Conservation (phyloP, 35 echinoderm and acorn worm genomes). For the Diadema setosum region DNA sequence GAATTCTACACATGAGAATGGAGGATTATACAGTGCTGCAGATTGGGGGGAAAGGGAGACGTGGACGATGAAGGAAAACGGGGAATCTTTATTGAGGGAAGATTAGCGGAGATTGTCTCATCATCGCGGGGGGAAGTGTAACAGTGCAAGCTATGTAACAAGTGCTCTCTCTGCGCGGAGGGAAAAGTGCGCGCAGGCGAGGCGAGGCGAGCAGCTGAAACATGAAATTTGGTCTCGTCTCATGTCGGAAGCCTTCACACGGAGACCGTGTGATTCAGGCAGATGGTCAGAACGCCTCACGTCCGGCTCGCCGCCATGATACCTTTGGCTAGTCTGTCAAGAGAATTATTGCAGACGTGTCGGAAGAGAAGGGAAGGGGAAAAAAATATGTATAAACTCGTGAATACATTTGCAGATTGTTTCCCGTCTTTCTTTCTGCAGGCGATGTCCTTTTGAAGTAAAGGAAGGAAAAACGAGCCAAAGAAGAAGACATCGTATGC, state of each 20-base stretch:
- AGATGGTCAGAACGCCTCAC: background rate
- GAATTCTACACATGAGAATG: no score
- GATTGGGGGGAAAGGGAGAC: no score
- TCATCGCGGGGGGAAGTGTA: no score
- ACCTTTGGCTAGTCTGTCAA: background rate
- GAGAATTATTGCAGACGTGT: background rate
- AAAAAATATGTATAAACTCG: background rate
- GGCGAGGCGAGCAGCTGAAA: background rate
- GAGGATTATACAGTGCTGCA: no score
- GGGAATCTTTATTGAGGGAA: no score
- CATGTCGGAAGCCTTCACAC: background rate
- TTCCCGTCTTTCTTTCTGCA: no score
- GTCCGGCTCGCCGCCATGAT: background rate
- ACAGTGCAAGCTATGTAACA: background rate
- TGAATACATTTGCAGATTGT: constrained; percentile 5
- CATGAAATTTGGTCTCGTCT: background rate
- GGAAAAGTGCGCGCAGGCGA: background rate
- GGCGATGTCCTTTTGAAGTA: background rate
- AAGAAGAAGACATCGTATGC: background rate
- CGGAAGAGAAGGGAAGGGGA: background rate
- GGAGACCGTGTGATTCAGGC: background rate
- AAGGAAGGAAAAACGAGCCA: background rate
- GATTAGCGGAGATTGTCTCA: no score
- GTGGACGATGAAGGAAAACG: no score
- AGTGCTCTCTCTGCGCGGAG: background rate